phyloP scores from a whole-genome alignment of 2,113 vertebrate species.

The Sprattus sprattus region DNA sequence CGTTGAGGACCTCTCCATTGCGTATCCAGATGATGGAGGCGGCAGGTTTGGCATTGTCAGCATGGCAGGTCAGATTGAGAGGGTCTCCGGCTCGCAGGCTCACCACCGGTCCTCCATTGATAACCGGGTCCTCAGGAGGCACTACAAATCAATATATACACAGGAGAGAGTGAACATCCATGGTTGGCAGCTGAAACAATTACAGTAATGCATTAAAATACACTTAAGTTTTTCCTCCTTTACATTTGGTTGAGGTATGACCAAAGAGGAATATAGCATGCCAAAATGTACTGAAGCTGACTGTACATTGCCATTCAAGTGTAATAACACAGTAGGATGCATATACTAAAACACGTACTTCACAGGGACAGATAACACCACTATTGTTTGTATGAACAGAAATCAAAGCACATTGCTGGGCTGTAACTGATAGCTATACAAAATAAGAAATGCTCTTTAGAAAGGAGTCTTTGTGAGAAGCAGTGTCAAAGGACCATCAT shows the following conservation, averaged over 20 bases:
- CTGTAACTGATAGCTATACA: background rate
- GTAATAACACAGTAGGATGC: background rate
- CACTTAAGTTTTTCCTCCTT: background rate
- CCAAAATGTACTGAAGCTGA: background rate
- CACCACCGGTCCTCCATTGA: slow-evolving; percentile 89
- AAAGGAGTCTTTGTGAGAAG: background rate
- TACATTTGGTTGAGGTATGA: background rate
- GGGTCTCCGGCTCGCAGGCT: slow-evolving; percentile 91
- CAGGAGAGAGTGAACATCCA: background rate
- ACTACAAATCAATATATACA: slow-evolving; percentile 68
- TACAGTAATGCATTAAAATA: background rate
- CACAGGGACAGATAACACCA: too few species aligned
- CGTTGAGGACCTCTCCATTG: slow-evolving; percentile 89
- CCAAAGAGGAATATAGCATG: background rate
- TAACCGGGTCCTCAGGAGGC: slow-evolving; percentile 93
- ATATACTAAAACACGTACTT: background rate
- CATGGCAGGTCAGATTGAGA: slow-evolving; percentile 94
- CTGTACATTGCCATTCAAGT: background rate
- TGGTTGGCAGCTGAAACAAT: background rate
- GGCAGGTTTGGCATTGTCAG: slow-evolving; percentile 93
- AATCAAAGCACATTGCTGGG: background rate
- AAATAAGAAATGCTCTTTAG: background rate
- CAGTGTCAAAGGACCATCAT: background rate
- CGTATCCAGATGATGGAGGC: slow-evolving; percentile 95
- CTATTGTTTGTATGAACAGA: background rate